phyloP scores from a whole-genome alignment of 2,888 invertebrate genomes.

The Cynaeus angustus region DNA sequence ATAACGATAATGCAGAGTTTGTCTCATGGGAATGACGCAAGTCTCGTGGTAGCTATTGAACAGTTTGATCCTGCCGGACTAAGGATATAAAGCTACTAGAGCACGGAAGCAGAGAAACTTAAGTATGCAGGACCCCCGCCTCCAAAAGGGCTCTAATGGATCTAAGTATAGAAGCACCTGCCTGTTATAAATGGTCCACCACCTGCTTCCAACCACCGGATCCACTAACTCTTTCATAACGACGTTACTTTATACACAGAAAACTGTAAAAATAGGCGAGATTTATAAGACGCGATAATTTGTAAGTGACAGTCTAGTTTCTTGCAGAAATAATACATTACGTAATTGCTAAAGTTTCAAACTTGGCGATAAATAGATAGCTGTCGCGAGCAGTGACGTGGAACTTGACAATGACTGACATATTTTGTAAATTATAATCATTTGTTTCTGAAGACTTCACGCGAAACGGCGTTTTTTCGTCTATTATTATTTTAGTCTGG shows the following conservation, averaged over 20 bases:
- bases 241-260: slow-evolving; percentile 9
- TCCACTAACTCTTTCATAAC: slow-evolving; percentile 38
- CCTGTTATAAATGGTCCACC: slow-evolving; percentile 50
- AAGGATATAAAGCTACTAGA: slow-evolving; percentile 36
- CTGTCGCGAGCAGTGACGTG: slow-evolving; percentile 56
- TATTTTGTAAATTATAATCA: slow-evolving; percentile 48
- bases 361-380: slow-evolving; percentile 60
- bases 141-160: slow-evolving; percentile 51
- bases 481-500: neutral
- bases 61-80: slow-evolving; percentile 54
- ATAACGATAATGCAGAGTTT: slow-evolving; percentile 41
- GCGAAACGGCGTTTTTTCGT: slow-evolving; percentile 6
- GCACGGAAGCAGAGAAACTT: slow-evolving; percentile 46
- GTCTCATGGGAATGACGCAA: slow-evolving; percentile 47
- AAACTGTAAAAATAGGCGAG: slow-evolving; percentile 9
- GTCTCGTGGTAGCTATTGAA: slow-evolving; percentile 54
- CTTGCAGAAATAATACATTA: slow-evolving; percentile 19
- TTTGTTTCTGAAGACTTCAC: slow-evolving; percentile 24
- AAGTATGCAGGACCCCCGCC: slow-evolving; percentile 53
- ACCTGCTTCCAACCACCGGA: slow-evolving; percentile 39
- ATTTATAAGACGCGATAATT: slow-evolving; percentile 3
- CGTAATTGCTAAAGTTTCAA: slow-evolving; percentile 54
- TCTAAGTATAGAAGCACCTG: slow-evolving; percentile 48
- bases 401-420: slow-evolving; percentile 54
- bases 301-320: slow-evolving; percentile 18